Conservation (phyloP, 2,888 invertebrate genomes). For the Sturmia bella region DNA sequence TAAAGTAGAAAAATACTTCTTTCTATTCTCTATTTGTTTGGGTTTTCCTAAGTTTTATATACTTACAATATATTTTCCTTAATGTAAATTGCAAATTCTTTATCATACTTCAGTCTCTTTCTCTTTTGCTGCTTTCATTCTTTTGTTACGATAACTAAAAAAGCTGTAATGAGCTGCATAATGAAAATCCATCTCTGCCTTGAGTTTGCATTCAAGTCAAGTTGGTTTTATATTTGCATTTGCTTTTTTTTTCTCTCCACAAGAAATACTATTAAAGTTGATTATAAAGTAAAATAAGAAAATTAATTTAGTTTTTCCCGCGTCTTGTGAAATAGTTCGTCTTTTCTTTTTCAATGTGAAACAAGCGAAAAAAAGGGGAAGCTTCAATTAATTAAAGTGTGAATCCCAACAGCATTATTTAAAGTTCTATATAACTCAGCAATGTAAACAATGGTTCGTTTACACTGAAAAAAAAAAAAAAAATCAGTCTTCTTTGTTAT, state of each 20-base stretch:
- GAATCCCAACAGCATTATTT: too few species aligned
- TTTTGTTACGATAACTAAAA: conserved; percentile 8
- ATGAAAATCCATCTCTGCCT: conserved; percentile 30
- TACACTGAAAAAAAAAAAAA: too few species aligned
- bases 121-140: not conserved
- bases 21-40: not conserved
- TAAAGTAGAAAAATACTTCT: not conserved
- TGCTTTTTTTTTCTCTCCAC: not conserved
- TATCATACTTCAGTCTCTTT: not conserved
- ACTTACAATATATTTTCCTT: not conserved
- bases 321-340: not conserved
- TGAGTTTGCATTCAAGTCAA: conserved; percentile 16
- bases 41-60: not conserved
- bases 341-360: not conserved
- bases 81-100: conserved; percentile 44
- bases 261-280: not conserved
- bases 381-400: too few species aligned
- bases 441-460: too few species aligned
- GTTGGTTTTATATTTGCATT: too few species aligned
- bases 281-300: not conserved
- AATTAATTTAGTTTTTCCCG: not conserved
- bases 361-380: not conserved
- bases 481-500: too few species aligned
- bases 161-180: conserved; percentile 52
- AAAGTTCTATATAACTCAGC: too few species aligned